phyloP scores from a whole-genome alignment of 2,888 invertebrate genomes.

The Brachypalpus laphriformis region DNA sequence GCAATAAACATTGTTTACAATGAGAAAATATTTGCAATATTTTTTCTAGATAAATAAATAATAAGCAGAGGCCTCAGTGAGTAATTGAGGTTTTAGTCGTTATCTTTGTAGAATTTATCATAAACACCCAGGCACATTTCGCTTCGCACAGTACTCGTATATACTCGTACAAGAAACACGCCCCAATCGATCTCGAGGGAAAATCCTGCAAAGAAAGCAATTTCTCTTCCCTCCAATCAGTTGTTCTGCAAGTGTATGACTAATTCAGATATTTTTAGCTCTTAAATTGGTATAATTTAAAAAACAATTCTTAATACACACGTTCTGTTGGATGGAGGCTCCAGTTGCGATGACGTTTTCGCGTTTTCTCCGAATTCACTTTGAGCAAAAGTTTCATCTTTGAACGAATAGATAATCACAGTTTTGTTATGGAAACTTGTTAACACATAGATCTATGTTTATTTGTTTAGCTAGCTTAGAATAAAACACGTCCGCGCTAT shows the following conservation, averaged over 20 bases:
- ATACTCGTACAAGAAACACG: neutral
- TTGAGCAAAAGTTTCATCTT: conserved; percentile 81
- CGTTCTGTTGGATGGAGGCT: conserved; percentile 70
- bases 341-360: conserved; percentile 76
- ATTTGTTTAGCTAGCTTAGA: conserved; percentile 14
- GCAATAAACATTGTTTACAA: neutral
- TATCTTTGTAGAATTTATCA: conserved; percentile 21
- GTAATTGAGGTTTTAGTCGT: neutral
- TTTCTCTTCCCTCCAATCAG: neutral
- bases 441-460: conserved; percentile 20
- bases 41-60: neutral
- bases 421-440: conserved; percentile 4
- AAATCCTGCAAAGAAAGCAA: neutral
- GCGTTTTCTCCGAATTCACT: conserved; percentile 81
- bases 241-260: conserved; percentile 4
- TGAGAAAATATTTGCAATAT: neutral
- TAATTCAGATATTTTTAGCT: conserved; percentile 32
- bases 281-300: neutral
- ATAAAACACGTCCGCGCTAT: conserved; percentile 16
- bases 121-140: neutral
- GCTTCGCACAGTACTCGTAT: neutral
- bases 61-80: neutral
- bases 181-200: neutral
- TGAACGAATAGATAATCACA: conserved; percentile 3
- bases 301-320: conserved; percentile 61